These are phyloP conservation scores for Agelaius phoeniceus DNA, from an alignment of 2,113 vertebrate species.

Conservation along the genomic window DNA sequence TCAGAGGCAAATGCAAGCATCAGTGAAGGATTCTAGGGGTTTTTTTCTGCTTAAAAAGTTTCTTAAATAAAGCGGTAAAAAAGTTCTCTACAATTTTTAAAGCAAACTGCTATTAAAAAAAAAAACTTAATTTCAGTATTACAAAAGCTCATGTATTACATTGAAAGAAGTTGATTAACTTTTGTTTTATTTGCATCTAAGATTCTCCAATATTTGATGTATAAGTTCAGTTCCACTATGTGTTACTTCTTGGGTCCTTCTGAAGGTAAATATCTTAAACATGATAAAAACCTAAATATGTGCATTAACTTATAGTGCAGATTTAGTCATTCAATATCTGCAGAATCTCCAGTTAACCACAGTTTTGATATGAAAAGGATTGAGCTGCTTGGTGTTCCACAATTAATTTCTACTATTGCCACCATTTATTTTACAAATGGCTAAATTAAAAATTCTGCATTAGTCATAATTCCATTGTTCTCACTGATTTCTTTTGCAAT, in stretches of 20 bases:
- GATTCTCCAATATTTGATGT: not conserved
- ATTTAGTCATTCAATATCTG: not conserved
- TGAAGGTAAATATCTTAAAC: not conserved
- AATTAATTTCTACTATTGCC: not conserved
- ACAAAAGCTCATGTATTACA: not conserved
- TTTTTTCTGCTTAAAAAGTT: not conserved
- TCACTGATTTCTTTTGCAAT: not conserved
- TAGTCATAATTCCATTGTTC: not conserved
- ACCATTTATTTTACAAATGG: not conserved
- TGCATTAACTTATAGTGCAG: not conserved
- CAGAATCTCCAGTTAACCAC: not conserved
- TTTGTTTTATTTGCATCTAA: not conserved
- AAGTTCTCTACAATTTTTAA: not conserved
- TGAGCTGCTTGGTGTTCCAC: not conserved
- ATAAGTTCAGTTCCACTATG: not conserved
- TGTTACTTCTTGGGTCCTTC: not conserved
- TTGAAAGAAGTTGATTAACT: not conserved
- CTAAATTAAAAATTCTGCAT: not conserved
- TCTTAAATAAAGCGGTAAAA: not conserved
- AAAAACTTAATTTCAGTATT: not conserved
- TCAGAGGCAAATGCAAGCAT: not conserved
- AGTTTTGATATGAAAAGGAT: not conserved
- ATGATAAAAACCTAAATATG: not conserved
- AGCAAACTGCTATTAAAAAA: not conserved
- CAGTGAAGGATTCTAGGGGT: not conserved